These are phyloP conservation scores for Catharus ustulatus DNA, from an alignment of 2,797 vertebrate species.

Conservation along the genomic window DNA sequence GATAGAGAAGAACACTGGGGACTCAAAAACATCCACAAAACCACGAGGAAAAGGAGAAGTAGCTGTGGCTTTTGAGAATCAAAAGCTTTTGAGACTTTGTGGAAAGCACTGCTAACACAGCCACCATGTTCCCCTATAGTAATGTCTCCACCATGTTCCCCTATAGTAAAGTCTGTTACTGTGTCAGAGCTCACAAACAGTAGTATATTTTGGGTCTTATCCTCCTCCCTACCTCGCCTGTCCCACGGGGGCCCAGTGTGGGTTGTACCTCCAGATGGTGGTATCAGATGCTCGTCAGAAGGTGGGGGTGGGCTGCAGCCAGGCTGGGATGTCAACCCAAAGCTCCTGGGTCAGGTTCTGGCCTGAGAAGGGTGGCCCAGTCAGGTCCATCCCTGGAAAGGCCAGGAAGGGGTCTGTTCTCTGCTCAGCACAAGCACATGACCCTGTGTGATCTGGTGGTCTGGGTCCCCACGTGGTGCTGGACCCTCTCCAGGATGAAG, in stretches of 20 bases:
- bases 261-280: too few relatives aligned
- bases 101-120: not conserved
- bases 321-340: not conserved
- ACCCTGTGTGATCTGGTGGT: fast-evolving
- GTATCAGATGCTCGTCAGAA: not conserved
- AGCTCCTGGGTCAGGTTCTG: not conserved
- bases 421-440: not conserved
- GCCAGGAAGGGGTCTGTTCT: not conserved
- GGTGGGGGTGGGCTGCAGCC: not conserved
- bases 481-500: not conserved
- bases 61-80: not conserved
- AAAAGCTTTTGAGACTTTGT: not conserved
- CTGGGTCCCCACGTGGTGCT: not conserved
- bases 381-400: not conserved
- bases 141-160: not conserved
- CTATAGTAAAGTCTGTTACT: not conserved
- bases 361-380: not conserved
- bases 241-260: not conserved
- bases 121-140: not conserved
- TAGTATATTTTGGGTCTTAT: not conserved
- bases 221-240: not conserved
- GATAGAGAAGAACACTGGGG: not conserved
- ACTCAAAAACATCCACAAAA: not conserved
- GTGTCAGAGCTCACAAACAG: not conserved
- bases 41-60: constrained; percentile 10